Evolutionary conservation across 2,888 invertebrate species (phyloP).

Genomic region (Odontomyia ornata): DNA sequence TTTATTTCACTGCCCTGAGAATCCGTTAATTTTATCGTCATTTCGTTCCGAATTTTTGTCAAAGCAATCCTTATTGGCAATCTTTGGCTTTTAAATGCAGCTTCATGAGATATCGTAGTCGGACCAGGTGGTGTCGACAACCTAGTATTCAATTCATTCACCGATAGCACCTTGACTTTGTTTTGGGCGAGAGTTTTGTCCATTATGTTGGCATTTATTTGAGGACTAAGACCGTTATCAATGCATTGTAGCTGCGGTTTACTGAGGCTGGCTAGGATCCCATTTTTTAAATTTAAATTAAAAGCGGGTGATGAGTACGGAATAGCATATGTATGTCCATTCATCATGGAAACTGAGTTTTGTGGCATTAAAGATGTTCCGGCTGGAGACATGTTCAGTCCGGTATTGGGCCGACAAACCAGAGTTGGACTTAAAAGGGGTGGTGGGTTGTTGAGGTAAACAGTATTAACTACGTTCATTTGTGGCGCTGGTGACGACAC

Average conservation of each 20-base stretch:
- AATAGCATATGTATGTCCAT: too few relatives aligned
- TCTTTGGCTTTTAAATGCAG: not conserved
- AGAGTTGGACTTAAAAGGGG: not conserved
- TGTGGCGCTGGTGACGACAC: not conserved
- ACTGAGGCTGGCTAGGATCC: too few relatives aligned
- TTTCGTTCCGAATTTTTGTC: constrained; percentile 13
- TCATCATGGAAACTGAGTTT: too few relatives aligned
- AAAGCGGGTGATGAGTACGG: too few relatives aligned
- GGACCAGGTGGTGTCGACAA: not conserved
- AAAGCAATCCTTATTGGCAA: constrained; percentile 17
- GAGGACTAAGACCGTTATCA: too few relatives aligned
- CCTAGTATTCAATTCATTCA: constrained; percentile 17
- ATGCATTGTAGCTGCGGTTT: not conserved
- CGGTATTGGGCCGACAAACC: too few relatives aligned
- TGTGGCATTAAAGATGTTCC: too few relatives aligned
- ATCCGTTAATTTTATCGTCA: constrained; percentile 1
- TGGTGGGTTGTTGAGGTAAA: not conserved
- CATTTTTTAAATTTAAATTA: too few relatives aligned
- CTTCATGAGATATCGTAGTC: not conserved
- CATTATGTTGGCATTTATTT: not conserved
- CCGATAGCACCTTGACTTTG: constrained; percentile 22
- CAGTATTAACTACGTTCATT: not conserved
- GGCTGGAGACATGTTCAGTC: too few relatives aligned
- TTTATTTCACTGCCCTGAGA: not conserved
- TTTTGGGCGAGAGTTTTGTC: not conserved